phyloP scores from a whole-genome alignment of 2,113 vertebrate genomes.

The Mobula birostris region DNA sequence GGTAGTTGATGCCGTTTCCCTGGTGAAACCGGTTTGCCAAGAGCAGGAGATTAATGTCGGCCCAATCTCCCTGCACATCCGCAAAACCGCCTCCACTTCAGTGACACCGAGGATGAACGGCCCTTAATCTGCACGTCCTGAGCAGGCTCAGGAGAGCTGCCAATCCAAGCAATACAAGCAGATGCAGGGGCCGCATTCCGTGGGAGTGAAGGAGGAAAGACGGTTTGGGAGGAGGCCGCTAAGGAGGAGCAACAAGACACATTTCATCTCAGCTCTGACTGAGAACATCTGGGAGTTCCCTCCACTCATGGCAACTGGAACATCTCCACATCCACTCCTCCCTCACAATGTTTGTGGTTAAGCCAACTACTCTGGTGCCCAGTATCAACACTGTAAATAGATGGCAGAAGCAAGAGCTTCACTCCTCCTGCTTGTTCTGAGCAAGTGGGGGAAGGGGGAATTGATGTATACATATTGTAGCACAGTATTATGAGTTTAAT shows the following conservation, averaged over 20 bases:
- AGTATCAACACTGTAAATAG: constrained; percentile 51
- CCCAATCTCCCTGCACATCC: constrained; percentile 45
- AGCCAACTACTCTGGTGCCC: constrained; percentile 39
- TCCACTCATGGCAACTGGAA: constrained; percentile 40
- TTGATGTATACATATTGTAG: constrained; percentile 48
- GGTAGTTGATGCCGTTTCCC: constrained; percentile 37
- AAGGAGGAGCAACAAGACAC: constrained; percentile 24
- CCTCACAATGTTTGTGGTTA: background rate
- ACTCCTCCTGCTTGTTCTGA: constrained; percentile 51
- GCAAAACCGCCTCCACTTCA: constrained; percentile 52
- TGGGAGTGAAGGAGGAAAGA: constrained; percentile 42
- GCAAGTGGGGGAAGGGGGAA: constrained; percentile 35
- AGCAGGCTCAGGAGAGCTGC: constrained; percentile 47
- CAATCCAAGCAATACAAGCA: constrained; percentile 58
- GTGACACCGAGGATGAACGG: constrained; percentile 78
- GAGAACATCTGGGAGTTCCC: constrained; percentile 43
- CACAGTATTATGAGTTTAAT: constrained; percentile 50
- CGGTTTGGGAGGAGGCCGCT: constrained; percentile 9
- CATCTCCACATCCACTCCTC: background rate
- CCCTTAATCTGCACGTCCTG: constrained; percentile 51
- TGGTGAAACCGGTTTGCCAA: constrained; percentile 42
- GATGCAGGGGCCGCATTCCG: constrained; percentile 46
- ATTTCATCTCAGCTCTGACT: constrained; percentile 39
- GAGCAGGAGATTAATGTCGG: background rate
- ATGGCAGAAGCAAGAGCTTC: constrained; percentile 56